Percentiles rank a stretch among this genome's conserved stretches.
These are phyloP conservation scores for Andrena dorsata DNA, from an alignment of 2,888 invertebrate species.

Conservation along the genomic window DNA sequence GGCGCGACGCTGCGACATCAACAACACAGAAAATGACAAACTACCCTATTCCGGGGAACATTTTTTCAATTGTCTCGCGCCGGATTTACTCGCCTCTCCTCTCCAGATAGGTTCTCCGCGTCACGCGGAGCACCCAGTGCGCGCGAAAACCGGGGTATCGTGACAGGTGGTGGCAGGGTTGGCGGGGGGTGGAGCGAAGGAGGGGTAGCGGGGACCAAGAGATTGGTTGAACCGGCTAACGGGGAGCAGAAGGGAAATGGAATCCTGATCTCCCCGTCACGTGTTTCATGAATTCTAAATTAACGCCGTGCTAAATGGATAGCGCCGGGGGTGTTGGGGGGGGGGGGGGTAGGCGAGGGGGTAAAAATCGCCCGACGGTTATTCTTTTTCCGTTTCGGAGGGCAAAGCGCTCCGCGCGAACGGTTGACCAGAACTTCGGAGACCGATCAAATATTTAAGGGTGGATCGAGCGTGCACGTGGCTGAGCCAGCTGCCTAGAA, in stretches of 20 bases:
- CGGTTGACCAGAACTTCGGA: constrained; percentile 39
- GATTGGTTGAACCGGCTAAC: constrained; percentile 20
- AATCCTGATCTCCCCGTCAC: constrained; percentile 43
- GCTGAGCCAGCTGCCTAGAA: background rate
- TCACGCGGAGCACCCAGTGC: background rate
- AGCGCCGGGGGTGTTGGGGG: background rate
- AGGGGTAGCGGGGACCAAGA: background rate
- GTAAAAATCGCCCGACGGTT: constrained; percentile 25
- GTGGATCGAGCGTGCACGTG: constrained; percentile 14
- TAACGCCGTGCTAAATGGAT: constrained; percentile 50
- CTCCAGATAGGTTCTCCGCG: constrained; percentile 6
- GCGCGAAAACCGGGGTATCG: background rate
- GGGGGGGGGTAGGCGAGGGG: too few species aligned
- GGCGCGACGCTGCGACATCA: background rate
- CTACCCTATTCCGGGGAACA: background rate
- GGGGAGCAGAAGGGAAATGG: constrained; percentile 41
- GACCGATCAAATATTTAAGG: constrained; percentile 58
- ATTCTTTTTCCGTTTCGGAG: constrained; percentile 4
- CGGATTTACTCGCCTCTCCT: constrained; percentile 16
- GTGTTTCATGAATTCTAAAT: constrained; percentile 64
- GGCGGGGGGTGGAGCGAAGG: background rate
- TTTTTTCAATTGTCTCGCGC: constrained; percentile 6
- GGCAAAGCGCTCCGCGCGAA: constrained; percentile 6
- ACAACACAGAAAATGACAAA: background rate
- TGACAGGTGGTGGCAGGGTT: constrained; percentile 6